phyloP scores from a whole-genome alignment of 2,888 invertebrate genomes.

The Gryllus longicercus region DNA sequence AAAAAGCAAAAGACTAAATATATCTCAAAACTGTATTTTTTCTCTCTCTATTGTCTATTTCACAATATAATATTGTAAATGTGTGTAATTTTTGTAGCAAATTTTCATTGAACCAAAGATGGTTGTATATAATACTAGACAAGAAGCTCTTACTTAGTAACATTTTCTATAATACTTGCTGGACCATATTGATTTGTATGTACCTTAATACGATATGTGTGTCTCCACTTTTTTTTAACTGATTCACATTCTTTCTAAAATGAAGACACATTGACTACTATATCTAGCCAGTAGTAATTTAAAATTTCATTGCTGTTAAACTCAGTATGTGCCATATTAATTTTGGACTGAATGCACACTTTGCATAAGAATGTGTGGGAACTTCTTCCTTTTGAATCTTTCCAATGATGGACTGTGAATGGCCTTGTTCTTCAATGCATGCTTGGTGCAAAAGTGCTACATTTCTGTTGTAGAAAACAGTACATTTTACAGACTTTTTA shows the following conservation, averaged over 20 bases:
- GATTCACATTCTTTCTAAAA: conserved; percentile 22
- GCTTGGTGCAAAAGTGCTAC: background rate
- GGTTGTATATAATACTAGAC: conserved; percentile 32
- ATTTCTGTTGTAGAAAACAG: conserved; percentile 1
- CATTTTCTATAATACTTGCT: conserved; percentile 27
- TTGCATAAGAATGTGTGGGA: background rate
- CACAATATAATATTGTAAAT: conserved; percentile 23
- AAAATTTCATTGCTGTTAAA: conserved; percentile 21
- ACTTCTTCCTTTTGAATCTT: background rate
- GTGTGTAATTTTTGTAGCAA: conserved; percentile 35
- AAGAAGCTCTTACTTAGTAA: conserved; percentile 23
- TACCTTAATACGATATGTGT: conserved; percentile 25
- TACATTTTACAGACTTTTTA: background rate
- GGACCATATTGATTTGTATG: conserved; percentile 30
- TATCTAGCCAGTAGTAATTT: conserved; percentile 25
- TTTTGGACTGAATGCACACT: conserved; percentile 5
- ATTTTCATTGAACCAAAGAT: conserved; percentile 35
- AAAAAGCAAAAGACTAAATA: conserved; percentile 26
- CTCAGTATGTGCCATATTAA: background rate
- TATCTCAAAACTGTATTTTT: conserved; percentile 34
- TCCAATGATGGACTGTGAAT: background rate
- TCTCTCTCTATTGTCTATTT: conserved; percentile 30
- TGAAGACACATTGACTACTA: conserved; percentile 18
- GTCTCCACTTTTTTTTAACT: conserved; percentile 26
- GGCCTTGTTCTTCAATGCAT: conserved; percentile 11